Conservation (phyloP, 2,797 vertebrate genomes). For the Acrocephalus scirpaceus region DNA sequence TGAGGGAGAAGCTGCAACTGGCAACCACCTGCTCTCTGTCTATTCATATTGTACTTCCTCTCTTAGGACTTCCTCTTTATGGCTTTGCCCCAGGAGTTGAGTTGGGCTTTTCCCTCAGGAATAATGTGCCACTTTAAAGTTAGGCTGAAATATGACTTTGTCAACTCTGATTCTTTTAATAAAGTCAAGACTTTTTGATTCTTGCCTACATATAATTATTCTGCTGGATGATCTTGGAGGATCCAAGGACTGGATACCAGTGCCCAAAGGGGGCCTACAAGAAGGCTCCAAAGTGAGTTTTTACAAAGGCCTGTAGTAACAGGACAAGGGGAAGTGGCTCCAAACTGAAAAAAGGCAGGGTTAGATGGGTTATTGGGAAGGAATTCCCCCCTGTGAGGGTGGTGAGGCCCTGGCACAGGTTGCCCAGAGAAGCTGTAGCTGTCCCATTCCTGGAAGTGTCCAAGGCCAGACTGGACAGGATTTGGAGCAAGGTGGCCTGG, state of each 20-base stretch:
- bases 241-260: not conserved
- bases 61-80: not conserved
- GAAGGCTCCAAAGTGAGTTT: not conserved
- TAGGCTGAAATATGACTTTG: not conserved
- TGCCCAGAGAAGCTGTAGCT: not conserved
- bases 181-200: not conserved
- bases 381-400: not conserved
- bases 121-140: not conserved
- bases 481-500: fast-evolving
- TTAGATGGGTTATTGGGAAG: not conserved
- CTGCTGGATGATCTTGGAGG: not conserved
- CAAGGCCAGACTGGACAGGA: too few relatives aligned
- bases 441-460: not conserved
- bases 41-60: not conserved
- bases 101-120: not conserved
- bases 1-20: not conserved
- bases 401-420: fast-evolving
- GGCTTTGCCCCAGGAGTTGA: not conserved
- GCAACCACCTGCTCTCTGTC: not conserved
- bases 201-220: not conserved
- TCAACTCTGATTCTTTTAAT: not conserved
- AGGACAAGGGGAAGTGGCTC: not conserved
- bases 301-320: not conserved
- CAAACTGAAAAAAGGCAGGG: not conserved
- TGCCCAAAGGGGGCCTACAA: not conserved